A percentile compares a stretch with the other conserved stretches of the same genome.
These are phyloP conservation scores for Taurulus bubalis DNA, from an alignment of 2,113 vertebrate species.

Conservation along the genomic window DNA sequence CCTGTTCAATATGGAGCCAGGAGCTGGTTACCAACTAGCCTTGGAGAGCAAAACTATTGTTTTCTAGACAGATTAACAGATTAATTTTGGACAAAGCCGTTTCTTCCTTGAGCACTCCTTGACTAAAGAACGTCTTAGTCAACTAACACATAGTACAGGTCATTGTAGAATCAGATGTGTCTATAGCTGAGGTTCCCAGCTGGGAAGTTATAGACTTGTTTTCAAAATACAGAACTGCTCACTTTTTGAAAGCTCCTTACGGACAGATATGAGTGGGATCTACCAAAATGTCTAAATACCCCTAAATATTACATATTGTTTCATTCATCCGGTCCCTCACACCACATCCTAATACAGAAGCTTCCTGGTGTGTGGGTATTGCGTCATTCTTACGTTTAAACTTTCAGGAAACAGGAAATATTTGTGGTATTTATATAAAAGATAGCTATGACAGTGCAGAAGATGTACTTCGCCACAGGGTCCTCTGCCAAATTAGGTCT, in stretches of 20 bases:
- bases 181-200: neutral
- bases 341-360: neutral
- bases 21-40: neutral
- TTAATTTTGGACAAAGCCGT: neutral
- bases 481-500: neutral
- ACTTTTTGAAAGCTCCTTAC: neutral
- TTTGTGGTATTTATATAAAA: constrained; percentile 21
- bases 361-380: neutral
- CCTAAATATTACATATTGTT: neutral
- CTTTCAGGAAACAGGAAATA: constrained; percentile 42
- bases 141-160: neutral
- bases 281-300: neutral
- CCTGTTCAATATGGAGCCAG: neutral
- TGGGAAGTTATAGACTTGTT: neutral
- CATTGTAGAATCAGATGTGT: neutral
- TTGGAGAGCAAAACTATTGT: neutral
- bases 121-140: neutral
- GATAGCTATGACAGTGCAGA: constrained; percentile 30
- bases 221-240: neutral
- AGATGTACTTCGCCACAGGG: neutral
- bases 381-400: neutral
- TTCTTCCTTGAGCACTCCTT: neutral
- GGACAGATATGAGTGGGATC: neutral
- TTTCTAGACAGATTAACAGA: neutral
- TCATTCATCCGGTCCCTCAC: neutral